A percentile compares a stretch with the other conserved stretches of the same genome.
phyloP scores from a whole-genome alignment of 2,888 invertebrate genomes.

The Troides oblongomaculatus region DNA sequence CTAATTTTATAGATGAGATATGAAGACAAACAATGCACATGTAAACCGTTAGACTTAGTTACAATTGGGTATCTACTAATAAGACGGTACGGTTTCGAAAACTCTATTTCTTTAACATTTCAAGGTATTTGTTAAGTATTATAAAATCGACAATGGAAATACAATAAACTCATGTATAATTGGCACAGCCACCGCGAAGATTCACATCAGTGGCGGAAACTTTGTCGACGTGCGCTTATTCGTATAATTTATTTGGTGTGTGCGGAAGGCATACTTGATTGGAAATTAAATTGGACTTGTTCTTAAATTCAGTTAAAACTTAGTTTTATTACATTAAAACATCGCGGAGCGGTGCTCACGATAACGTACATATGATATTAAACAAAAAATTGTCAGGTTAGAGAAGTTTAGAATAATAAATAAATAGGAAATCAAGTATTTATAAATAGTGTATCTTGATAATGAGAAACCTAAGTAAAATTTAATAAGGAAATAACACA shows the following conservation, averaged over 20 bases:
- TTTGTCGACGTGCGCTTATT: constrained; percentile 47
- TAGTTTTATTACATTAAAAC: constrained; percentile 13
- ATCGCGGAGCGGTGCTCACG: not conserved
- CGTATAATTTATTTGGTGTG: constrained; percentile 31
- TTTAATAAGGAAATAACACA: no score
- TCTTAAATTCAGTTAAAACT: constrained; percentile 15
- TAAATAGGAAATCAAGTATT: no score
- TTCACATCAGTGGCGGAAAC: constrained; percentile 40
- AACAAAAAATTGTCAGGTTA: not conserved
- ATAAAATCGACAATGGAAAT: constrained; percentile 45
- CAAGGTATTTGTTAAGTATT: not conserved
- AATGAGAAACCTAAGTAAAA: no score
- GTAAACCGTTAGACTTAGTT: no score
- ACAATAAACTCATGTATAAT: constrained; percentile 72
- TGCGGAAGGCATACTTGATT: constrained; percentile 18
- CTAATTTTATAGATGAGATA: not conserved
- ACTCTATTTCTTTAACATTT: not conserved
- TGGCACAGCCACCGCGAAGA: constrained; percentile 55
- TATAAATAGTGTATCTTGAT: no score
- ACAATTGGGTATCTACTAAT: no score
- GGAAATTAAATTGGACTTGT: constrained; percentile 15
- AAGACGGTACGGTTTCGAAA: not conserved
- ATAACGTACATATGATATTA: not conserved
- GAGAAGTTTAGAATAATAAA: no score
- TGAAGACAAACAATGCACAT: no score